Conservation (phyloP, 2,797 vertebrate genomes). For the Crenuchus spilurus region DNA sequence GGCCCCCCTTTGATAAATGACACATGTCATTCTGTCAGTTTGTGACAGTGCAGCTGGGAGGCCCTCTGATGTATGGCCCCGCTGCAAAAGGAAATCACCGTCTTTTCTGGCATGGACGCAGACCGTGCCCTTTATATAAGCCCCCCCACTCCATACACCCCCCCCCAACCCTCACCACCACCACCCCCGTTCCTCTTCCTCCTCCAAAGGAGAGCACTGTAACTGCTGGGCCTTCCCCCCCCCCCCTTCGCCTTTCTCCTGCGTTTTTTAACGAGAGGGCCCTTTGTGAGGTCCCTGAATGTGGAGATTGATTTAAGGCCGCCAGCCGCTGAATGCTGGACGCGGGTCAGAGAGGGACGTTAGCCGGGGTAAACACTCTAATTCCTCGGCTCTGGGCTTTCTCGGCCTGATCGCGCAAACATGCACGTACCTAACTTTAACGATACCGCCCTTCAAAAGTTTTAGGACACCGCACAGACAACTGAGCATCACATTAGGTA, state of each 20-base stretch:
- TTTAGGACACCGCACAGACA: background rate
- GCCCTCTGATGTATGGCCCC: slow-evolving; percentile 95
- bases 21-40: slow-evolving; percentile 99
- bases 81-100: slow-evolving; percentile 96
- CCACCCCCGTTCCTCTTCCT: slow-evolving; percentile 62
- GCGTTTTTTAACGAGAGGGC: slow-evolving; percentile 39
- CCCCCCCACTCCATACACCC: slow-evolving; percentile 78
- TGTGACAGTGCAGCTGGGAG: slow-evolving; percentile 98
- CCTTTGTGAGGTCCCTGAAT: slow-evolving; percentile 55
- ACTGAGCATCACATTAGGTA: too few species aligned
- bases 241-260: slow-evolving; percentile 28
- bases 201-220: slow-evolving; percentile 40
- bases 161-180: slow-evolving; percentile 53
- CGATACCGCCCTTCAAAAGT: background rate
- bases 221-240: slow-evolving; percentile 8
- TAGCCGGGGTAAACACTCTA: slow-evolving; percentile 51
- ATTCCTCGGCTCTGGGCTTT: slow-evolving; percentile 52
- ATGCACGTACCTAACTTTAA: slow-evolving; percentile 61
- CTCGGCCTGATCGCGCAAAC: slow-evolving; percentile 28
- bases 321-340: slow-evolving; percentile 38
- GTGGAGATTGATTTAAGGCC: slow-evolving; percentile 58
- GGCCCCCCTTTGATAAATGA: slow-evolving; percentile 99
- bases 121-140: slow-evolving; percentile 92
- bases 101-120: slow-evolving; percentile 90
- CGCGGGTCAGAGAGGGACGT: slow-evolving; percentile 44